phyloP scores from a whole-genome alignment of 2,113 vertebrate species.

The Egretta garzetta region DNA sequence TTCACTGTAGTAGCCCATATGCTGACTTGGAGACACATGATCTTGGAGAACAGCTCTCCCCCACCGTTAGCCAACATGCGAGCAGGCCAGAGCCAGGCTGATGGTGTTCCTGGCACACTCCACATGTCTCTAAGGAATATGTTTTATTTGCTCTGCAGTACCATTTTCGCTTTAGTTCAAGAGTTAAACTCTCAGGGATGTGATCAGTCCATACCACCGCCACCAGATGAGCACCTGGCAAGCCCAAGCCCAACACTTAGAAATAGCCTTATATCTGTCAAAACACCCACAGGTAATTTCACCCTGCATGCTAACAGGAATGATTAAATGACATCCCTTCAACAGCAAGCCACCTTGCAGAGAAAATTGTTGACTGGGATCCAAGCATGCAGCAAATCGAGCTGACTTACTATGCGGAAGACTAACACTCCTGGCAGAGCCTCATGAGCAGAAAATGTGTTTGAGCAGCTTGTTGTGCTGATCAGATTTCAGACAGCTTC shows the following conservation, averaged over 20 bases:
- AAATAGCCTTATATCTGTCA: background rate
- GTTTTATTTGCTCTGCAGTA: background rate
- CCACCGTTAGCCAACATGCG: fast-evolving
- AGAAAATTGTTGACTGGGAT: background rate
- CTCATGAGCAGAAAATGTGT: background rate
- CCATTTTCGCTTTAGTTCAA: background rate
- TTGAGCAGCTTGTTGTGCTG: background rate
- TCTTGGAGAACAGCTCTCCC: background rate
- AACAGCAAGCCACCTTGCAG: background rate
- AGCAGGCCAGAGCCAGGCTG: background rate
- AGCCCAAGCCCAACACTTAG: background rate
- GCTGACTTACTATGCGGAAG: background rate
- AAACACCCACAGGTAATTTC: background rate
- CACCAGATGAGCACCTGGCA: background rate
- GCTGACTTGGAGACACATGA: background rate
- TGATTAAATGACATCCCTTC: background rate
- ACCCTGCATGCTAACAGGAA: background rate
- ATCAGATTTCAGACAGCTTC: background rate
- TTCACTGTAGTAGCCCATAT: background rate
- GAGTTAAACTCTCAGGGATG: background rate
- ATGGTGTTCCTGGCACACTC: background rate
- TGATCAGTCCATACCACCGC: background rate
- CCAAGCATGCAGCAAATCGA: background rate
- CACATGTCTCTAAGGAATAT: background rate
- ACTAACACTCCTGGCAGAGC: background rate